Evolutionary conservation across 2,797 vertebrate genomes (phyloP).

Genomic region (Myripristis jacobus): DNA sequence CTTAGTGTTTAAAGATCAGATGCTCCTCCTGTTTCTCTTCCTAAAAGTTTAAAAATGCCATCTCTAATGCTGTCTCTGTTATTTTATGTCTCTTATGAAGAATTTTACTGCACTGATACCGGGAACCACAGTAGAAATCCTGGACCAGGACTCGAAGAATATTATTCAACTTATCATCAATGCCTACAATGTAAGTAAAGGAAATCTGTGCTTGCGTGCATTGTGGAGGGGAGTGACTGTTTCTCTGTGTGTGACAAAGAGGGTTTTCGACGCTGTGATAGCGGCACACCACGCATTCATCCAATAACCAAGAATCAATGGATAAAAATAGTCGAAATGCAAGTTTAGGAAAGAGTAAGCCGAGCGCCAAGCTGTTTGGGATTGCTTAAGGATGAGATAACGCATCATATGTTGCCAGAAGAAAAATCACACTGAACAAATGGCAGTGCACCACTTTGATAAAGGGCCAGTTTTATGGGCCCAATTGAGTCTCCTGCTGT

Average conservation of each 20-base stretch:
- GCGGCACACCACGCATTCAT: too few species aligned
- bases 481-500: background rate
- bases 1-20: too few species aligned
- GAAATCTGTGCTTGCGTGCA: background rate
- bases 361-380: too few species aligned
- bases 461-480: background rate
- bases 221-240: background rate
- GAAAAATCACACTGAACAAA: background rate
- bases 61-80: background rate
- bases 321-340: too few species aligned
- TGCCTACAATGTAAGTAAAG: slow-evolving; percentile 92
- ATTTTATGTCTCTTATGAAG: slow-evolving; percentile 68
- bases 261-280: too few species aligned
- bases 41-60: background rate
- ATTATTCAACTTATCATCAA: slow-evolving; percentile 96
- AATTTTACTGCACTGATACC: slow-evolving; percentile 96
- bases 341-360: too few species aligned
- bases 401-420: background rate
- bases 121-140: slow-evolving; percentile 96
- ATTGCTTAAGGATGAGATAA: background rate
- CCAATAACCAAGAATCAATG: too few species aligned
- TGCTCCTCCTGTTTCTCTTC: background rate
- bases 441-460: background rate
- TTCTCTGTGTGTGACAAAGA: background rate
- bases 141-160: slow-evolving; percentile 96